Evolutionary conservation across 2,888 invertebrate genomes (phyloP).

Genomic region (Eupithecia exiguata): DNA sequence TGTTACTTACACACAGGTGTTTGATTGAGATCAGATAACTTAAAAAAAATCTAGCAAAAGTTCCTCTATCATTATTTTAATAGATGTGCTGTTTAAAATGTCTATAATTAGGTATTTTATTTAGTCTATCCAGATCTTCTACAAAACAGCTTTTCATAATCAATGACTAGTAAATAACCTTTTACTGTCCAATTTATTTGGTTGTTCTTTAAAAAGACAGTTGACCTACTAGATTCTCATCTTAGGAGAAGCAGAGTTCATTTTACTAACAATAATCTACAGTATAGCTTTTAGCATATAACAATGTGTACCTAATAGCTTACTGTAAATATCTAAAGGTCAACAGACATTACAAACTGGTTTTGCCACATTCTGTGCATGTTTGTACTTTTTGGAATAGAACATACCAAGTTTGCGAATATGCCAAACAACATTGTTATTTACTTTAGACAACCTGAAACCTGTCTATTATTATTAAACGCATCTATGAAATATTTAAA

Average conservation of each 20-base stretch:
- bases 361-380: background rate
- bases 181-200: background rate
- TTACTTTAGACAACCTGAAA: too few species aligned
- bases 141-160: too few species aligned
- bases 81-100: background rate
- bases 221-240: background rate
- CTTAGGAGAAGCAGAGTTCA: too few species aligned
- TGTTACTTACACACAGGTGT: background rate
- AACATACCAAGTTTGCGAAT: background rate
- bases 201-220: background rate
- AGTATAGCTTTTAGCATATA: background rate
- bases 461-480: too few species aligned
- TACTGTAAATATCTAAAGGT: conserved; percentile 12
- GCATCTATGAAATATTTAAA: too few species aligned
- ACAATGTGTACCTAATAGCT: background rate
- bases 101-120: background rate
- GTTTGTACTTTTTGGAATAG: background rate
- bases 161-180: background rate
- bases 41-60: background rate
- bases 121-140: background rate
- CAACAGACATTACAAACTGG: conserved; percentile 4
- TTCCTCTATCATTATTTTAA: background rate
- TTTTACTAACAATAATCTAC: background rate
- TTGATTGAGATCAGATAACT: background rate
- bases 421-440: too few species aligned